Base-by-base conservation (phyloP, 1,140 invertebrate species). In the Phymastichus coffea region DNA sequence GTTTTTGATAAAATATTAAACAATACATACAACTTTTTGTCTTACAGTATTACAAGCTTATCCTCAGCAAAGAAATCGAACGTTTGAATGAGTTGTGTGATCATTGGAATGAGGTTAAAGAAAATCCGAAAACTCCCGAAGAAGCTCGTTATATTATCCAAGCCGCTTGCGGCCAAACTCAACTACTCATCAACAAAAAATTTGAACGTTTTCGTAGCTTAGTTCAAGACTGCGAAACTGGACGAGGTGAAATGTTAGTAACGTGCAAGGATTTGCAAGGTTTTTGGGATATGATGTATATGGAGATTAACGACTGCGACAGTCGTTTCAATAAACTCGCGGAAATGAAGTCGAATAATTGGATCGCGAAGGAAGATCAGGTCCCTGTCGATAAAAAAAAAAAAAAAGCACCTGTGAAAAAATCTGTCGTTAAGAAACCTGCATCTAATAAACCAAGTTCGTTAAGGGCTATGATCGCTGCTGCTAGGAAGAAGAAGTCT, bases 271-370 rank as follows among this genome's bases (percentile, higher is more conserved):
- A 91, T 76, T 75, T 91, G 0, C 85, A 89, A 73, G 89, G 88
- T 3, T 91, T 90, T 76, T 91, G 89, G 89, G 88, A 89, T 38
- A 87, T 89, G 85, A 77, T 88, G 7, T 83, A 83, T 41, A 84
- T 86, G 59, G 87, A 90, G 67, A 80, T 87, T 52, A 76, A 77
- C 6, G 78, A 87, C 64, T 77, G 86, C 14, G 73, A 86, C 38
- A 71, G 71, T 28, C 73, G 85, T 9, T 87, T 86, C 63, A 67
- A 76, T 2, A 80, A 80, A 47, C 68, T 88, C 8, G 66, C 75
- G 4, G 68, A 75, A 48, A 65, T 84, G 23, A 80, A 78, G 57
- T 46, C 58, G 0, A 82, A 80, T 22, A 75, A 80, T 54, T 88
- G 86, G 86, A 44, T 70, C 9, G 83, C 84, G 57, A 68, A 77